Percentiles rank a stretch among this genome's conserved stretches.
These are phyloP conservation scores for Elymnias hypermnestra DNA, from an alignment of 1,140 invertebrate genomes.

Conservation along the genomic window DNA sequence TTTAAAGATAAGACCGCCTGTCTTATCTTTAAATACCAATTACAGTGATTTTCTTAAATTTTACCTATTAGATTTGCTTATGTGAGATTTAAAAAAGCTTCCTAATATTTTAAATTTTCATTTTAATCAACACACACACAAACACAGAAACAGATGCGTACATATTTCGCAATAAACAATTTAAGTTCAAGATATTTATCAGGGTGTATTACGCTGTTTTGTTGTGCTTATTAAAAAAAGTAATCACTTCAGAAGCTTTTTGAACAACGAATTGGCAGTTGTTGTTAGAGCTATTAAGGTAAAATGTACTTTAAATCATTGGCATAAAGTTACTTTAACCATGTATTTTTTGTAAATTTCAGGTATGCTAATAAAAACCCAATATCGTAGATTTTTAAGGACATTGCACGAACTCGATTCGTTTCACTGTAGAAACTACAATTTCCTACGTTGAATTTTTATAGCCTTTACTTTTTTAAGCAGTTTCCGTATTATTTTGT, in stretches of 20 bases:
- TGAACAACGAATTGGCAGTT: background rate
- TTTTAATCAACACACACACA: too few relatives aligned
- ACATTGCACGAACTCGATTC: background rate
- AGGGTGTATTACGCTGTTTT: background rate
- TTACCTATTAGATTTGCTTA: too few relatives aligned
- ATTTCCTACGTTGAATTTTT: background rate
- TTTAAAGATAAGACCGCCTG: too few relatives aligned
- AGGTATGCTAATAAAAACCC: slow-evolving; percentile 1
- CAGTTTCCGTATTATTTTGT: too few relatives aligned
- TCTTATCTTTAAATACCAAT: too few relatives aligned
- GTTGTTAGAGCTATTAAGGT: background rate
- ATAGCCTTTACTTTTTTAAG: background rate
- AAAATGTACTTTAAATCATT: background rate
- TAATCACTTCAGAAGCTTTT: background rate
- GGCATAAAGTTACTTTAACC: background rate
- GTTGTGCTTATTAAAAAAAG: background rate
- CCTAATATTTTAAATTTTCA: too few relatives aligned
- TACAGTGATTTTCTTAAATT: too few relatives aligned
- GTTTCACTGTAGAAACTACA: background rate
- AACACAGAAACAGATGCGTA: background rate
- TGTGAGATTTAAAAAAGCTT: too few relatives aligned
- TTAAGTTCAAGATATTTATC: background rate
- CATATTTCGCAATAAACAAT: background rate
- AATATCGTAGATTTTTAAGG: background rate
- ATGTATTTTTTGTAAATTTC: background rate